Conservation (phyloP, 1,140 invertebrate species). For the Heterodera carotae region DNA sequence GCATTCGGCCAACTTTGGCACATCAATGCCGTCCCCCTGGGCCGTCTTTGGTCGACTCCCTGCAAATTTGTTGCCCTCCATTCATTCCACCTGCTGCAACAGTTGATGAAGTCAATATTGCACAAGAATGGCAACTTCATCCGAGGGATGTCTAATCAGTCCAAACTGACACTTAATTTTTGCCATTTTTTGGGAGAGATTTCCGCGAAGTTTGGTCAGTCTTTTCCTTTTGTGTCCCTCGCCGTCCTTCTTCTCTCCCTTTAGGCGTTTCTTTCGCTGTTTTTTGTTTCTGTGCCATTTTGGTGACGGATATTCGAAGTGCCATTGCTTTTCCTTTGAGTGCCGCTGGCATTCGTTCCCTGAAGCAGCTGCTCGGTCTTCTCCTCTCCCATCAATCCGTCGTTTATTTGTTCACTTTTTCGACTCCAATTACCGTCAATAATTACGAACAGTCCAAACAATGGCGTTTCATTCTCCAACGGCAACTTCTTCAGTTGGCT, state of each 20-base stretch:
- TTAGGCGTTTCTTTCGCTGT: neutral
- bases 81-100: neutral
- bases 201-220: neutral
- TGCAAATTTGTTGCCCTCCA: neutral
- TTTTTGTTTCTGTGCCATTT: neutral
- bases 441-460: neutral
- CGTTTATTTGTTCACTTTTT: neutral
- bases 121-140: neutral
- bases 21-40: neutral
- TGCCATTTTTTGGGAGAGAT: neutral
- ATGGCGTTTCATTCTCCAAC: constrained; percentile 4
- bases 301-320: neutral
- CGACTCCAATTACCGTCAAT: neutral
- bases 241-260: neutral
- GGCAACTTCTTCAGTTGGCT: constrained; percentile 1
- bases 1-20: neutral
- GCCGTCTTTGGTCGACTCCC: neutral
- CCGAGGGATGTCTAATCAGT: neutral
- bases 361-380: constrained; percentile 17
- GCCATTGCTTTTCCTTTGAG: constrained; percentile 2
- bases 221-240: neutral
- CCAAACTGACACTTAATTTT: neutral
- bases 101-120: neutral
- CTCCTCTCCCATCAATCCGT: constrained; percentile 1
- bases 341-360: neutral